Evolutionary conservation across 2,888 invertebrate genomes (phyloP), one percentile per base, ranked within the genome.

Genomic region (Phrixothrix hirtus): DNA sequence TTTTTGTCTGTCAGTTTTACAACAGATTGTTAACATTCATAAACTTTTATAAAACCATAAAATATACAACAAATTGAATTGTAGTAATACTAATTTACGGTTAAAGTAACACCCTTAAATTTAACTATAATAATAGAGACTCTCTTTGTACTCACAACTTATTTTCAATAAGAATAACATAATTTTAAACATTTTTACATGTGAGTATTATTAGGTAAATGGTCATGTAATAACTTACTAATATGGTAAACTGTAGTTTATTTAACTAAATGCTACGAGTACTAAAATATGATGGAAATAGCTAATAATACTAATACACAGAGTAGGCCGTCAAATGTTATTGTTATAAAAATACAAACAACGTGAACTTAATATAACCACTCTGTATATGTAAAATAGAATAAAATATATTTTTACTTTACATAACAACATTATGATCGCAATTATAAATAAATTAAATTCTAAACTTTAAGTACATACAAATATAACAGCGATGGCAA

Each of bases 401-500:
- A 57, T 53, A 53, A 49, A 48, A 53, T 53, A 57, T 49, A 53
- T 47, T 53, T 51, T 46, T 29, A 46, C 48, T 49, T 57, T 52
- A 57, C 56, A 53, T 46, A 57, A 57, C 56, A 57, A 55, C 41
- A 34, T 45, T 17, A 37, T 47, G 42, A 37, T 47, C 47, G 47
- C 43, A 41, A 53, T 49, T 38, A 59, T 50, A 53, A 58, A 59
- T 58, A 56, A 58, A 58, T 57, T 55, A 53, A 43, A 47, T 46
- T 55, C 49, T 47, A 56, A 63, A 57, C 60, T 68, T 60, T 55
- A 56, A 59, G 57, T 64, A 67, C 65, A 57, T 51, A 58, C 52
- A 59, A 65, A 72, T 73, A 75, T 73, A 74, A 75, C 74, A 75
- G 74, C 73, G 74, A 76, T 76, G 76, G 76, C 76, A 75, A 76